Evolutionary conservation across 2,113 vertebrate genomes (phyloP), one percentile per base, ranked within the genome.

Genomic region (Callorhinus ursinus): DNA sequence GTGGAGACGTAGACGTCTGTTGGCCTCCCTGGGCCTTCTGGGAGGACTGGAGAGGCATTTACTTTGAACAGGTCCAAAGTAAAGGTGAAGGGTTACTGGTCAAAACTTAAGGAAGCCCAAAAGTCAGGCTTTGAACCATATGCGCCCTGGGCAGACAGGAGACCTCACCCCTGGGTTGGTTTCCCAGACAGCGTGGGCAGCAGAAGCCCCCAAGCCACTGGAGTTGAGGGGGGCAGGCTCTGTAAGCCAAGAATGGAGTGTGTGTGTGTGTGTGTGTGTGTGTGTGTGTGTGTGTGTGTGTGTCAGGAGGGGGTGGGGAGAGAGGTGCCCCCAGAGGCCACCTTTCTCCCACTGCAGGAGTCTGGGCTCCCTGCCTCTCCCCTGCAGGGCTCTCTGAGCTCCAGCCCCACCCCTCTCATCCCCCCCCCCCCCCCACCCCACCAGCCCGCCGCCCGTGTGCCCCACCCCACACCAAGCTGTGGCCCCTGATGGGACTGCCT

Each of bases 231-330:
- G 39, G 59, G 65, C 15, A 19, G 63, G 33, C 59, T 55, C 42
- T 31, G 15, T 18, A 55, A 36, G 49, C 51, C 67, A 65, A 46
- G 88, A 26, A 69, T 0, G 14, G 72, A 26, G 18, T 4, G 0
- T 33, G 12, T 0, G 39, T 39, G 39, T 39, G 39, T 39, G 39
- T 39, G 18, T 4, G 42, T 26, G 67, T 26, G 14, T 0, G 0
- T 33, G 12, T 0, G 0, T 19, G 39, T 39, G 39, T 39, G 39
- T 39, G 39, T 39, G 67, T 26, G 14, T 0, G 0, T 33, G 12
- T 0, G 0, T 19, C n/a, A 7, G 21, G 28, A 61, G 12, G 39
- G 31, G 10, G 9, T 3, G 5, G n/a, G 53, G 5, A 1, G 13
- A 21, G 14, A 26, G 33, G 65, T 71, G 39, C 14, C 5, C 67